These are phyloP conservation scores for Lepidothrix coronata DNA, from an alignment of 2,113 vertebrate species.

Conservation along the genomic window DNA sequence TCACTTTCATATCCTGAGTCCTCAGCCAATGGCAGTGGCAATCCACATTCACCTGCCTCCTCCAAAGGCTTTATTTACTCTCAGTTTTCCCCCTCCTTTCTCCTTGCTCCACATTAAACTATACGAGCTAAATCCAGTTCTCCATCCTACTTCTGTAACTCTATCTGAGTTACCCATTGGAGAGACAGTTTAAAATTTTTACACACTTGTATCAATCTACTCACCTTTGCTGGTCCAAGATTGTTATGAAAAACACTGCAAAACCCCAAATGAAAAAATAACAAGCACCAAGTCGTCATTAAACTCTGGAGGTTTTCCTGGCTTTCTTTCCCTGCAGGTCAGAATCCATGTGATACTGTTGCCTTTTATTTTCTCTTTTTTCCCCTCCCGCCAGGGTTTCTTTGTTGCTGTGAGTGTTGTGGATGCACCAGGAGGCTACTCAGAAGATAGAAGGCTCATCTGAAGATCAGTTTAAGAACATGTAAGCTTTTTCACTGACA, in stretches of 20 bases:
- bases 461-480: not conserved
- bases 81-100: not conserved
- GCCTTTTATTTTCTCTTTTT: not conserved
- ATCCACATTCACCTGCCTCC: not conserved
- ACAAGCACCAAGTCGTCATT: not conserved
- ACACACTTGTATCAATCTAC: not conserved
- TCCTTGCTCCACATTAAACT: not conserved
- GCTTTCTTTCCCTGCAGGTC: not conserved
- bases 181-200: not conserved
- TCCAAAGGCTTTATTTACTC: not conserved
- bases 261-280: not conserved
- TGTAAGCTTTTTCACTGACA: not conserved
- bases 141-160: not conserved
- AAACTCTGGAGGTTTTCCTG: not conserved
- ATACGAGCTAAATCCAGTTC: not conserved
- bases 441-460: not conserved
- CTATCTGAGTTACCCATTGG: not conserved
- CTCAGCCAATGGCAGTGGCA: not conserved
- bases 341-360: not conserved
- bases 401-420: not conserved
- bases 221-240: not conserved
- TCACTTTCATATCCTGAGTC: not conserved
- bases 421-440: not conserved
- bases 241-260: not conserved
- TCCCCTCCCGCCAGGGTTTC: not conserved